Evolutionary conservation across 1,140 invertebrate species (phyloP).

Genomic region (Hycleus cichorii): DNA sequence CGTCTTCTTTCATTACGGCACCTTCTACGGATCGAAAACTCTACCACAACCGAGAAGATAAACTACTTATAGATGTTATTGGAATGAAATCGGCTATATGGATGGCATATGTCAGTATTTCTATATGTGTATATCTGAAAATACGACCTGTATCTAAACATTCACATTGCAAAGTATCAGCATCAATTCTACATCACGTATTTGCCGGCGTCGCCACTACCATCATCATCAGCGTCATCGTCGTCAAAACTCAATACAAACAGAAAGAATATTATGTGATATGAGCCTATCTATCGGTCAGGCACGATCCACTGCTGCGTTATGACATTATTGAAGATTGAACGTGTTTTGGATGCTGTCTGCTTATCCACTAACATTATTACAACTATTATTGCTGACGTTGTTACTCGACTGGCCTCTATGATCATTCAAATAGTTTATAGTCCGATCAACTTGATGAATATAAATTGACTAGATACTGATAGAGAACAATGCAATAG

Average conservation of each 20-base stretch:
- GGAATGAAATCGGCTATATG: slow-evolving; percentile 6
- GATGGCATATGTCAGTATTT: slow-evolving; percentile 3
- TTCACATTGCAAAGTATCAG: neutral
- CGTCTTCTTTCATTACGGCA: too few species aligned
- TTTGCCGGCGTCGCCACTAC: slow-evolving; percentile 3
- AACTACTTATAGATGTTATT: slow-evolving; percentile 13
- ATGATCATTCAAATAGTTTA: slow-evolving; percentile 2
- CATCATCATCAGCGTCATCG: too few species aligned
- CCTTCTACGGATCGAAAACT: too few species aligned
- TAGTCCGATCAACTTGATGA: neutral
- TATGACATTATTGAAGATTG: slow-evolving; percentile 16
- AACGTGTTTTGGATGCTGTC: slow-evolving; percentile 10
- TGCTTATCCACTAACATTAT: too few species aligned
- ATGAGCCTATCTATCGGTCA: slow-evolving; percentile 11
- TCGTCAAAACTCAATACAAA: neutral
- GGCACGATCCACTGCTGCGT: slow-evolving; percentile 8
- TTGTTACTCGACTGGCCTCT: neutral
- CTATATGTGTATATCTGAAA: slow-evolving; percentile 1
- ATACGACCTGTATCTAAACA: slow-evolving; percentile 1
- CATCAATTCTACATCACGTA: slow-evolving; percentile 4
- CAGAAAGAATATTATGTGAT: slow-evolving; percentile 6
- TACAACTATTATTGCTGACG: too few species aligned
- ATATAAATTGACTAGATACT: slow-evolving; percentile 2
- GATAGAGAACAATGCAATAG: too few species aligned
- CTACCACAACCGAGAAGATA: neutral